phyloP scores from a whole-genome alignment of 2,888 invertebrate species.

The Drosophila basisetae region DNA sequence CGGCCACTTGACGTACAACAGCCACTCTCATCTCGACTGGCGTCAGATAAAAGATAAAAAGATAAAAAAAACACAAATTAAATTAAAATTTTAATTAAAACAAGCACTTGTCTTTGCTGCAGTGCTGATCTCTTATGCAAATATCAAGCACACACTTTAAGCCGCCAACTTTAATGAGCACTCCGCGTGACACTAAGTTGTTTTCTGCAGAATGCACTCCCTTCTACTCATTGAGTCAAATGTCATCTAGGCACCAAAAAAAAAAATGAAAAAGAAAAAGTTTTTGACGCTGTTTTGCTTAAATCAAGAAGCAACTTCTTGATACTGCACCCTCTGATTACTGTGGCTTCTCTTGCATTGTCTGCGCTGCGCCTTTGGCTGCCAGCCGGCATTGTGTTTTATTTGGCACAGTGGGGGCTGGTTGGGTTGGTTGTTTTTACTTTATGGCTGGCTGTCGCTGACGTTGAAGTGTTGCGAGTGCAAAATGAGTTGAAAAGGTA shows the following conservation, averaged over 20 bases:
- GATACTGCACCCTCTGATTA: slow-evolving; percentile 12
- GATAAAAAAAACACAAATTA: slow-evolving; percentile 38
- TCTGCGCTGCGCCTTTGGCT: slow-evolving; percentile 44
- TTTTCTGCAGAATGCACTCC: not conserved
- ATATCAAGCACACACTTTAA: slow-evolving; percentile 42
- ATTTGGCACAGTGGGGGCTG: not conserved
- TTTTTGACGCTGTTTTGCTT: slow-evolving; percentile 49
- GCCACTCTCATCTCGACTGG: slow-evolving; percentile 1
- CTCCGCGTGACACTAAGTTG: not conserved
- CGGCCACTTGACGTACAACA: slow-evolving; percentile 65
- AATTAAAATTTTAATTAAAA: slow-evolving; percentile 80
- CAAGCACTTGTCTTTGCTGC: slow-evolving; percentile 61
- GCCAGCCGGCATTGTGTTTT: slow-evolving; percentile 50
- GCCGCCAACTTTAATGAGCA: slow-evolving; percentile 63
- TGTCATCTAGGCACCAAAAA: slow-evolving; percentile 44
- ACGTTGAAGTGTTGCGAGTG: slow-evolving; percentile 53
- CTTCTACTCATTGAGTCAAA: slow-evolving; percentile 30
- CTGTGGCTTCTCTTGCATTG: slow-evolving; percentile 19
- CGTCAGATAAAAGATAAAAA: not conserved
- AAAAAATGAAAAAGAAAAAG: not conserved
- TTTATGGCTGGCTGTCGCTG: slow-evolving; percentile 27
- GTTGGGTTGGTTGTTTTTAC: slow-evolving; percentile 5
- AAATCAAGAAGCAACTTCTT: slow-evolving; percentile 39
- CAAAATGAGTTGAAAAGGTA: slow-evolving; percentile 68
- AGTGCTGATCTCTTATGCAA: slow-evolving; percentile 14